phyloP scores from a whole-genome alignment of 2,888 invertebrate genomes.

The Nesidiocoris tenuis region DNA sequence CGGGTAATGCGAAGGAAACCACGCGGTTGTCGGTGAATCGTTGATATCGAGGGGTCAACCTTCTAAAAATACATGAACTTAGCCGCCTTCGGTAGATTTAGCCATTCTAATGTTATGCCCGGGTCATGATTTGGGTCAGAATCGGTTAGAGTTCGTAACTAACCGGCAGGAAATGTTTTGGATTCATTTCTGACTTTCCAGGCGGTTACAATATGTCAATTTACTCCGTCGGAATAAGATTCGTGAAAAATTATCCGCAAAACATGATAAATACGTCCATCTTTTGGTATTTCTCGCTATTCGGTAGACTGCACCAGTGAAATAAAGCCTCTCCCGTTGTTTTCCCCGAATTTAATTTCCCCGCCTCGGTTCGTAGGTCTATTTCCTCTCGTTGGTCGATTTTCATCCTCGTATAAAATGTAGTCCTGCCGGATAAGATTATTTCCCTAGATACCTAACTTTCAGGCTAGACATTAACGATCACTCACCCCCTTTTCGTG shows the following conservation, averaged over 20 bases:
- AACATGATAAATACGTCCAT: no score
- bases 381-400: not conserved
- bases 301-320: not conserved
- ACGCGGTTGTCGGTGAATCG: not conserved
- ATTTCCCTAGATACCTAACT: not conserved
- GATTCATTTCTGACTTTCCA: no score
- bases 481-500: not conserved
- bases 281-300: not conserved
- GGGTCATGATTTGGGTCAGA: not conserved
- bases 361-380: not conserved
- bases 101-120: not conserved
- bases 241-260: no score
- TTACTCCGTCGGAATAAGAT: no score
- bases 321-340: not conserved
- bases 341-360: not conserved
- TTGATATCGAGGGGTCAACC: not conserved
- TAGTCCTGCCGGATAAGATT: not conserved
- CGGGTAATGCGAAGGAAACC: no score
- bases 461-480: no score
- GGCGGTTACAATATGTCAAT: no score
- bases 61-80: not conserved
- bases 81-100: not conserved
- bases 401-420: not conserved
- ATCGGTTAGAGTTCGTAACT: not conserved
- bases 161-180: no score